Evolutionary conservation across 2,113 vertebrate genomes (phyloP).

Genomic region (Eira barbara): DNA sequence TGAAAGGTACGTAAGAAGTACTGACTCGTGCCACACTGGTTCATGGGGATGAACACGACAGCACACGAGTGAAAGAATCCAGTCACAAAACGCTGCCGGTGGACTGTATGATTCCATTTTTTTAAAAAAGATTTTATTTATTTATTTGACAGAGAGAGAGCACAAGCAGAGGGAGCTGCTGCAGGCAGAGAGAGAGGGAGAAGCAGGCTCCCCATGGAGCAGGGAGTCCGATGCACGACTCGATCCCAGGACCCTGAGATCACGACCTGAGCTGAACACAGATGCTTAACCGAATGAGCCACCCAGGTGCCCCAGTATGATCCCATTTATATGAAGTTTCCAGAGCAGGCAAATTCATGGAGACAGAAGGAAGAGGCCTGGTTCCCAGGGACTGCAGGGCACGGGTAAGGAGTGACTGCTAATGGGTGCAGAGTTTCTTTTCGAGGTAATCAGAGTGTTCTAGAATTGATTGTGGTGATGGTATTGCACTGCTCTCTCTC

Average conservation of each 20-base stretch:
- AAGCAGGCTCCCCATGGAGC: background rate
- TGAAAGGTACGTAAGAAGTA: background rate
- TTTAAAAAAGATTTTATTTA: background rate
- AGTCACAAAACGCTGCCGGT: background rate
- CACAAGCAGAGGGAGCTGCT: background rate
- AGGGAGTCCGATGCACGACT: fast-evolving
- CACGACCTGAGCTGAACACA: background rate
- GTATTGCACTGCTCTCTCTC: too few species aligned
- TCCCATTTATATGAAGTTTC: too few species aligned
- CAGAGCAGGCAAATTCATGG: too few species aligned
- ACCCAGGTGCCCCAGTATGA: too few species aligned
- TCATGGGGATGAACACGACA: background rate
- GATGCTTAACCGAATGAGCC: too few species aligned
- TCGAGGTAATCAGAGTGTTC: too few species aligned
- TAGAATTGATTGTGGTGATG: too few species aligned
- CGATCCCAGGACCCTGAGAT: background rate
- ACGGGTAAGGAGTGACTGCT: too few species aligned
- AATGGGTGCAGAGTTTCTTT: too few species aligned
- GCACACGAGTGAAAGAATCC: background rate
- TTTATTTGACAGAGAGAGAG: background rate
- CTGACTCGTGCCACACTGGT: too few species aligned
- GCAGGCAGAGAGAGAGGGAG: background rate
- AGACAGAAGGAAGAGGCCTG: too few species aligned
- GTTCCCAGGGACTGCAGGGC: too few species aligned
- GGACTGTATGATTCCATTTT: background rate